These are phyloP conservation scores for Falco punctatus DNA, from an alignment of 2,113 vertebrate genomes.

Conservation along the genomic window DNA sequence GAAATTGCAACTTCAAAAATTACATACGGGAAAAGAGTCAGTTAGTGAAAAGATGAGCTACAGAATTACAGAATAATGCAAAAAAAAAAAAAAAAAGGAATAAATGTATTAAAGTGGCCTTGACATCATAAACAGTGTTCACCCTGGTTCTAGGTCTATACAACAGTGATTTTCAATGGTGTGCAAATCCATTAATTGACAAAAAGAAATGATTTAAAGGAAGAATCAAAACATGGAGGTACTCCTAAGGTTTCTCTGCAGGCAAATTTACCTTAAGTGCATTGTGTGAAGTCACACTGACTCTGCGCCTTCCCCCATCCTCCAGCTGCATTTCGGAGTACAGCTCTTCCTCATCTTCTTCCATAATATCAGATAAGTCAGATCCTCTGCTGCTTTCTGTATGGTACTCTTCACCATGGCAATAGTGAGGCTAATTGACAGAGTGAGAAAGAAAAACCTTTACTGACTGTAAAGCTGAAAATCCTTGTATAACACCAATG, in stretches of 20 bases:
- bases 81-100: background rate
- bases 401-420: slow-evolving; percentile 92
- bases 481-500: background rate
- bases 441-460: background rate
- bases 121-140: background rate
- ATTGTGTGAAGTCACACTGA: slow-evolving; percentile 88
- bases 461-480: background rate
- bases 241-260: background rate
- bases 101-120: background rate
- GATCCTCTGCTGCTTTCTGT: slow-evolving; percentile 97
- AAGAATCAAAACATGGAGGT: background rate
- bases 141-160: background rate
- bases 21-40: accelerated
- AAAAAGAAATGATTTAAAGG: background rate
- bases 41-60: background rate
- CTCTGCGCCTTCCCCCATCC: slow-evolving; percentile 85
- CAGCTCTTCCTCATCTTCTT: slow-evolving; percentile 97
- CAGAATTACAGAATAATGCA: background rate
- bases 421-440: slow-evolving; percentile 81
- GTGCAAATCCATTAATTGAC: background rate
- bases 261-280: slow-evolving; percentile 88
- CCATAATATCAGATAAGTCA: slow-evolving; percentile 96
- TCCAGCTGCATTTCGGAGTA: slow-evolving; percentile 97
- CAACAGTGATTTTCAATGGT: background rate
- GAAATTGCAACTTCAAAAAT: background rate